A percentile compares a stretch with the other conserved stretches of the same genome.
These are phyloP conservation scores for Sitta europaea DNA, from an alignment of 2,113 vertebrate species.

Conservation along the genomic window DNA sequence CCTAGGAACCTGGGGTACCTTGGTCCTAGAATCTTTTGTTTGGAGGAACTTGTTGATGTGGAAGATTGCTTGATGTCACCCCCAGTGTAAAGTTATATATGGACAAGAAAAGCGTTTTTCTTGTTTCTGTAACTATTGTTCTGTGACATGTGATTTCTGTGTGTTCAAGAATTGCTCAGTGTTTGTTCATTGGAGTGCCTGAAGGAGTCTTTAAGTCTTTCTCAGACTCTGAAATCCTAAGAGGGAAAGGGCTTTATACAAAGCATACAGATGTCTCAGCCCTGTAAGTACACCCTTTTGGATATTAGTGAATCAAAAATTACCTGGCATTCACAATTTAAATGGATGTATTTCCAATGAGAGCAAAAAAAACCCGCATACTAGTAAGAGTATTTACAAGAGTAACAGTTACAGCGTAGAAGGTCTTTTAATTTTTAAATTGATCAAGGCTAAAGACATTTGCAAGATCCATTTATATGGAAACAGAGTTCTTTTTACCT, in stretches of 20 bases:
- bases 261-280: neutral
- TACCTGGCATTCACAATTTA: neutral
- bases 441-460: neutral
- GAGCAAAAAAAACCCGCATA: neutral
- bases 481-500: neutral
- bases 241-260: neutral
- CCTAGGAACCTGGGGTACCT: neutral
- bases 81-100: neutral
- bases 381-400: neutral
- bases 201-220: neutral
- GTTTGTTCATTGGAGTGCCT: neutral
- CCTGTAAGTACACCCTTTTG: neutral
- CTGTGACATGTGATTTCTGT: neutral
- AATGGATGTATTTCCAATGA: neutral
- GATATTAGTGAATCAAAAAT: neutral
- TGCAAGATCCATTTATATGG: neutral
- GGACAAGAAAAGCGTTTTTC: neutral
- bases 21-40: neutral
- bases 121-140: neutral
- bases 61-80: neutral
- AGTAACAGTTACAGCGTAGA: neutral
- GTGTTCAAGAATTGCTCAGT: neutral
- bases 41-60: neutral
- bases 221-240: neutral
- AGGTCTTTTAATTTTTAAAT: neutral